phyloP scores from a whole-genome alignment of 2,113 vertebrate genomes.

The Phocoena phocoena region DNA sequence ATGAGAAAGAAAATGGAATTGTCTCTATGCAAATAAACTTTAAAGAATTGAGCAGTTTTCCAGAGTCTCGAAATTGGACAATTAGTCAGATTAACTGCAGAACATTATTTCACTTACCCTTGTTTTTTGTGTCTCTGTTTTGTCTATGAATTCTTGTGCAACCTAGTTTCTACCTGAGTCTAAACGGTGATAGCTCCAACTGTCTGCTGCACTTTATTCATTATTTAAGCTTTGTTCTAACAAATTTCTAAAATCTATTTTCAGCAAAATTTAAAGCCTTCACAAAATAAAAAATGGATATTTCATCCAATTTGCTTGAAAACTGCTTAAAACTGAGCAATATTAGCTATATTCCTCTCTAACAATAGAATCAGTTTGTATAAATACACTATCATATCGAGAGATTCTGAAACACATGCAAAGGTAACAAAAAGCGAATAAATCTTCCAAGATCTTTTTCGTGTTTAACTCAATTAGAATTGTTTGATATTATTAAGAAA shows the following conservation, averaged over 20 bases:
- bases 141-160: background rate
- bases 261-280: background rate
- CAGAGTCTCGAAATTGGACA: background rate
- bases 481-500: background rate
- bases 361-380: background rate
- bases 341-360: background rate
- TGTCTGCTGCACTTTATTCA: background rate
- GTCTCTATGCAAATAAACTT: background rate
- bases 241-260: background rate
- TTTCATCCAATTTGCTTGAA: background rate
- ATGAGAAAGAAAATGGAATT: background rate
- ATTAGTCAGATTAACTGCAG: background rate
- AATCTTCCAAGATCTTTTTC: background rate
- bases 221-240: background rate
- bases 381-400: background rate
- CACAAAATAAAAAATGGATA: background rate
- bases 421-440: background rate
- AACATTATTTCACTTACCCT: background rate
- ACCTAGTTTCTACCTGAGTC: background rate
- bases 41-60: background rate
- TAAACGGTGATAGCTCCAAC: background rate
- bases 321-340: background rate
- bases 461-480: background rate
- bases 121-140: background rate
- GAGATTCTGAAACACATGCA: background rate